Evolutionary conservation across 2,888 invertebrate genomes (phyloP).

Genomic region (Pasiphila rectangulata): DNA sequence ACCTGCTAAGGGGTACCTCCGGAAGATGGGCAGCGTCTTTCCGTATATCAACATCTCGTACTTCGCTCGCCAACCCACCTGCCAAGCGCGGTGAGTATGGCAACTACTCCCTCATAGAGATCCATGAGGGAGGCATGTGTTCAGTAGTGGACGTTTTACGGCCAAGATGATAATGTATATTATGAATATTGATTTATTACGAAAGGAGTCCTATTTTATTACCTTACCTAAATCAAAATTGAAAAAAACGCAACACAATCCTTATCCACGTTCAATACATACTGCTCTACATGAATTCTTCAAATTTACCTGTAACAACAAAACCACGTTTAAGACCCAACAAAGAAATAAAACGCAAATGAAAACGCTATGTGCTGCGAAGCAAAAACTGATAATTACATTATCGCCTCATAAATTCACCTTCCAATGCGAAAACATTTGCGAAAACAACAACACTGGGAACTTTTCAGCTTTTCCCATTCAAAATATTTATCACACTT

Average conservation of each 20-base stretch:
- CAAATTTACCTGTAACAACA: not conserved
- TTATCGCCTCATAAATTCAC: slow-evolving; percentile 13
- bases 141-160: too few relatives aligned
- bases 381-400: slow-evolving; percentile 4
- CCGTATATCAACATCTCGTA: too few relatives aligned
- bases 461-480: slow-evolving; percentile 19
- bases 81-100: too few relatives aligned
- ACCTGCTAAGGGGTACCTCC: too few relatives aligned
- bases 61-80: too few relatives aligned
- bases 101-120: too few relatives aligned
- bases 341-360: slow-evolving; percentile 1
- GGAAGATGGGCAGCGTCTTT: too few relatives aligned
- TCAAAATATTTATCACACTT: slow-evolving; percentile 33
- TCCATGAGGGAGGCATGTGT: too few relatives aligned
- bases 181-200: too few relatives aligned
- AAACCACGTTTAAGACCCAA: not conserved
- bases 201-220: too few relatives aligned
- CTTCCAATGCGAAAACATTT: slow-evolving; percentile 9
- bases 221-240: not conserved
- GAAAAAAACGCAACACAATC: not conserved
- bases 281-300: not conserved
- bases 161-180: too few relatives aligned
- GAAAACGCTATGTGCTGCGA: not conserved
- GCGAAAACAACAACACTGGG: slow-evolving; percentile 5
- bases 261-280: not conserved